Percentiles rank a stretch among this genome's conserved stretches.
Evolutionary conservation across 2,888 invertebrate species (phyloP).

Genomic region (Halictus ligatus): DNA sequence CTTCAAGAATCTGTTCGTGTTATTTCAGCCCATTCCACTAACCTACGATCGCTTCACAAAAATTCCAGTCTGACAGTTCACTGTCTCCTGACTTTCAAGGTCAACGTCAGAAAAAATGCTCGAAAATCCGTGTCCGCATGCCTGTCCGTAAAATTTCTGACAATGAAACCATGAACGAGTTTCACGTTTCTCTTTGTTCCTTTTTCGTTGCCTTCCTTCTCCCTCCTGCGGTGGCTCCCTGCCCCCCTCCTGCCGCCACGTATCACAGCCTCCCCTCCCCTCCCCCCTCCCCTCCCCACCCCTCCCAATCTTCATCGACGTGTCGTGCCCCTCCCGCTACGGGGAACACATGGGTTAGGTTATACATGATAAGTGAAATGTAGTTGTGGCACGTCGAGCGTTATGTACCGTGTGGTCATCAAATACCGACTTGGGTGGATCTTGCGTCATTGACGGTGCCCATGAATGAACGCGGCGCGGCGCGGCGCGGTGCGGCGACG

Average conservation of each 20-base stretch:
- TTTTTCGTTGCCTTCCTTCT: background rate
- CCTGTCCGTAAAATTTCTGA: background rate
- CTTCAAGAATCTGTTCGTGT: too few species aligned
- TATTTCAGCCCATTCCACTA: background rate
- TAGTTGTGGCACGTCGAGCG: slow-evolving; percentile 46
- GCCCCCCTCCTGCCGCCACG: background rate
- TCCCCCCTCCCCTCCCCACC: too few species aligned
- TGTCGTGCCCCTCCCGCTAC: background rate
- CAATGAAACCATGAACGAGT: slow-evolving; percentile 30
- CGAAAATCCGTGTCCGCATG: background rate
- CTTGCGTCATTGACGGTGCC: slow-evolving; percentile 68
- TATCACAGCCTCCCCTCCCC: background rate
- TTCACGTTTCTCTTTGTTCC: slow-evolving; percentile 15
- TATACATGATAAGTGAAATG: slow-evolving; percentile 48
- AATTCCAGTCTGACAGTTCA: background rate
- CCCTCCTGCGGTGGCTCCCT: background rate
- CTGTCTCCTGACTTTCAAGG: background rate
- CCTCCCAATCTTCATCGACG: background rate
- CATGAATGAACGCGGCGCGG: slow-evolving; percentile 64
- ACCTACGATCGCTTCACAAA: background rate
- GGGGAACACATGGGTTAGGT: slow-evolving; percentile 20
- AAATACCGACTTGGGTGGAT: slow-evolving; percentile 58
- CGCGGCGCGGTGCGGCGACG: slow-evolving; percentile 2
- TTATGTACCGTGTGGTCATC: slow-evolving; percentile 54
- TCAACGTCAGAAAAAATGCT: background rate